Base-by-base conservation (phyloP, 2,113 vertebrate genomes). In the Pseudolaguvia tuberculata region DNA sequence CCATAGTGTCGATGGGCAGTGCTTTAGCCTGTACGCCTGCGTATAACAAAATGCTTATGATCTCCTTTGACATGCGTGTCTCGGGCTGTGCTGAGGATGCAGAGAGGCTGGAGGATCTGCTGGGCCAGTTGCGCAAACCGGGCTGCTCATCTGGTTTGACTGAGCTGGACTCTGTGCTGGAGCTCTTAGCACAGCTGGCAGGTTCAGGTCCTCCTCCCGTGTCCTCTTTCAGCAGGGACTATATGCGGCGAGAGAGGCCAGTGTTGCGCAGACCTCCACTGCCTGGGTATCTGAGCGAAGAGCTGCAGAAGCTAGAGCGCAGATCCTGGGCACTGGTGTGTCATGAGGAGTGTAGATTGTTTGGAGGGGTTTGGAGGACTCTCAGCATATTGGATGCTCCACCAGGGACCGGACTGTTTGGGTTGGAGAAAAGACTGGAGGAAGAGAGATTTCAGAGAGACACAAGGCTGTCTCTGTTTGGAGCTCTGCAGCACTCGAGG, bases 41-140 rank as follows among this genome's bases (percentile, higher is more conserved):
- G 67, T 93, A 91, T 69, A 99, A 95, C 88, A 95, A 90, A 87
- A 83, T 98, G 71, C 85, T 99, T 76, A 95, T 99, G 96, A 81
- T 97, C 78, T 95, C 94, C 67, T 99, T 99, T 73, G 93, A 97
- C 83, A 66, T 99, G 75, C 89, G 97, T 0, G 92, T 97, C 48
- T 90, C 90, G 0, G 94, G 94, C 21, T 87, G 91, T n/a, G 81
- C 85, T 11, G 89, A 91, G 31, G 94, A 97, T 5, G 96, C 97
- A 0, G 94, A 97, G 45, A 89, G 90, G 25, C 72, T 99, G 85
- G 97, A 99, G 85, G 90, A 88, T 27, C 93, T 94, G 0, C 87
- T 98, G 70, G 92, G 86, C 25, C 84, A 53, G 21, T 84, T 99
- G 73, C 85, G 86, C 4, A 87, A 86, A 4, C 88, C 82, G 2